phyloP scores from a whole-genome alignment of 2,797 vertebrate genomes.

The Schizopygopsis pylzovi region DNA sequence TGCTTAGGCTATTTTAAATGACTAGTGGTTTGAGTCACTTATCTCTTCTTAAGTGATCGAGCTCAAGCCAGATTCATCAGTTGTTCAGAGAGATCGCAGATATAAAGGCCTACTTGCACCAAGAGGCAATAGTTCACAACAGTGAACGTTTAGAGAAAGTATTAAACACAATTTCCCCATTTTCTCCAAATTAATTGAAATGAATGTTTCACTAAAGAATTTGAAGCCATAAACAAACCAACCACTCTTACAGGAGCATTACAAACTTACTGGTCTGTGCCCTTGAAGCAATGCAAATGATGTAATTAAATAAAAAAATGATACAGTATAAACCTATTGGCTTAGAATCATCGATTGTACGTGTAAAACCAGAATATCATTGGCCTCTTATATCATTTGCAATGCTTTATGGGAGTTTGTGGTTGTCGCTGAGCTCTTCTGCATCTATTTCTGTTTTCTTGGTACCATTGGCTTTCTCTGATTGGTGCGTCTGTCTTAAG shows the following conservation, averaged over 20 bases:
- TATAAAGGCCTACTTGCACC: conserved; percentile 36
- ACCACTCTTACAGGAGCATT: conserved; percentile 15
- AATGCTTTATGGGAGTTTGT: background rate
- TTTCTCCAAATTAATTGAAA: background rate
- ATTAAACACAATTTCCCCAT: background rate
- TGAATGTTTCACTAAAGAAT: background rate
- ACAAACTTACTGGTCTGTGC: background rate
- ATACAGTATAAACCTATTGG: background rate
- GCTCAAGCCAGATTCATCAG: background rate
- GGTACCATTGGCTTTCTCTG: background rate
- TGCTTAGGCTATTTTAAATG: background rate
- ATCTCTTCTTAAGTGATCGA: background rate
- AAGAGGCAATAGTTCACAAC: background rate
- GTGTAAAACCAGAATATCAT: background rate
- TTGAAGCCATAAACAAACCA: background rate
- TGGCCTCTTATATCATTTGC: background rate
- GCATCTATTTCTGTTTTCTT: background rate
- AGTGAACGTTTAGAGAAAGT: background rate
- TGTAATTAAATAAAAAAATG: background rate
- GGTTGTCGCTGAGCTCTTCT: background rate
- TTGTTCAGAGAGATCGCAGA: background rate
- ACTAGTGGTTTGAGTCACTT: background rate
- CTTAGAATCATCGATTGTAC: background rate
- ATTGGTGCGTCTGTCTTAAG: background rate
- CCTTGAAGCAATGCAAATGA: background rate